Base-by-base conservation (phyloP, 2,113 vertebrate genomes). In the Sardina pilchardus region DNA sequence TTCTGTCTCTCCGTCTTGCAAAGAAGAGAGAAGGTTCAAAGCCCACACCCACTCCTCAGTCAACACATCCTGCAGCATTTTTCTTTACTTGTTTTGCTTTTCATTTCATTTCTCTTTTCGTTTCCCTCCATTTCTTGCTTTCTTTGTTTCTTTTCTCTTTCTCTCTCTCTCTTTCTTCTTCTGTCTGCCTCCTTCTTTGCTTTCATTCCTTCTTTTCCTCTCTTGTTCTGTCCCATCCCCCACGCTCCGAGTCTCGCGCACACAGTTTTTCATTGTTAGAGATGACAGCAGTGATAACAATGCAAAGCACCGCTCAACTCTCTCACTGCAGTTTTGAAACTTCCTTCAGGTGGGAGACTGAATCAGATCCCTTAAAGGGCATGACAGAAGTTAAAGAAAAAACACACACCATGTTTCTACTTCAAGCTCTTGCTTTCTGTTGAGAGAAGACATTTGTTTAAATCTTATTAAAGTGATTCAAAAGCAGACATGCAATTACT, bases 241-340 rank as follows among this genome's bases (percentile, higher is more conserved):
- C 43, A 81, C 81, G 59, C 82, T 59, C 80, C 81, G 36, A 56
- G 81, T 75, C 56, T 81, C 89, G 88, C 93, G 88, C 93, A 93
- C 91, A 91, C 90, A 91, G 92, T 94, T 93, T 92, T 86, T 94
- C 92, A 93, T 93, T 94, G 92, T 93, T 93, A 82, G 90, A 91
- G 92, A 95, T 94, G 94, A 94, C 92, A 92, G 90, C 48, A 43
- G 87, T 83, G 93, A 94, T 93, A 94, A 94, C 92, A 93, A 92
- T 91, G 89, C 91, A 85, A 86, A 90, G 88, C 83, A n/a, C 82
- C 85, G 19, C 88, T 88, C 89, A 91, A 88, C 89, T 89, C 86
- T 87, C 88, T 78, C 83, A 1, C 45, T 85, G 56, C 87, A 87
- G 85, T 88, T 86, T 84, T 86, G 86, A 87, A 84, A 87, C 82